These are phyloP conservation scores for Eumacrocentrus americanus DNA, from an alignment of 2,888 invertebrate species.

Conservation along the genomic window DNA sequence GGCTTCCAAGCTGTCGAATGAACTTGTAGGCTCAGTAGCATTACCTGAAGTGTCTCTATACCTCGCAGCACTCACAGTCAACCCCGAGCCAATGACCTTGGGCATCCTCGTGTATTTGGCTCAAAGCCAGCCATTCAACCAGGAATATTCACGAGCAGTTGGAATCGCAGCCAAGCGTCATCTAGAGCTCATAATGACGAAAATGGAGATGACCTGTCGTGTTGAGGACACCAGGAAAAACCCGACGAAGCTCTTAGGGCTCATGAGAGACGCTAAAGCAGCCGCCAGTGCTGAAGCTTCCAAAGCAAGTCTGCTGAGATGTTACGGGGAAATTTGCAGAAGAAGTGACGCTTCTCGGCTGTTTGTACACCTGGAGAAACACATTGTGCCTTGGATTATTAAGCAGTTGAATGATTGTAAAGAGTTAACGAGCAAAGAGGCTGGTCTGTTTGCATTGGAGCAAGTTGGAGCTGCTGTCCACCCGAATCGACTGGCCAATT, in stretches of 20 bases:
- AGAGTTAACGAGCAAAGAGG: constrained; percentile 48
- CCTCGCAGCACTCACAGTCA: constrained; percentile 48
- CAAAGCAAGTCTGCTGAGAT: constrained; percentile 49
- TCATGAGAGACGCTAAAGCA: constrained; percentile 51
- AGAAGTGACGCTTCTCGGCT: constrained; percentile 41
- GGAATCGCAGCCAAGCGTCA: constrained; percentile 51
- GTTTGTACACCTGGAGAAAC: constrained; percentile 43
- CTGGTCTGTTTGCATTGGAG: constrained; percentile 51
- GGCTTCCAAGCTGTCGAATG: constrained; percentile 50
- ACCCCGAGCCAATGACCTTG: constrained; percentile 42
- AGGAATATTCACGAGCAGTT: constrained; percentile 48
- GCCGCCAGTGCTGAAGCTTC: constrained; percentile 51
- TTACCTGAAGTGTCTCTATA: constrained; percentile 42
- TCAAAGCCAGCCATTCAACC: constrained; percentile 39
- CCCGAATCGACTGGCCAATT: constrained; percentile 44
- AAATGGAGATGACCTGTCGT: constrained; percentile 49
- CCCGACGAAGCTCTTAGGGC: constrained; percentile 50
- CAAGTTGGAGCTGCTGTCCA: constrained; percentile 51
- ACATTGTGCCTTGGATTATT: constrained; percentile 52
- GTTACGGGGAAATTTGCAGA: constrained; percentile 51
- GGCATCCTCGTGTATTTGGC: constrained; percentile 47
- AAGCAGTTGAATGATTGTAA: constrained; percentile 50
- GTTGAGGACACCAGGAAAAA: constrained; percentile 47
- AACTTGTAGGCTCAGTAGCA: constrained; percentile 41
- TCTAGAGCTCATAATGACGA: constrained; percentile 42